Base-by-base conservation (phyloP, 2,888 invertebrate genomes). In the Drosophila borealis region DNA sequence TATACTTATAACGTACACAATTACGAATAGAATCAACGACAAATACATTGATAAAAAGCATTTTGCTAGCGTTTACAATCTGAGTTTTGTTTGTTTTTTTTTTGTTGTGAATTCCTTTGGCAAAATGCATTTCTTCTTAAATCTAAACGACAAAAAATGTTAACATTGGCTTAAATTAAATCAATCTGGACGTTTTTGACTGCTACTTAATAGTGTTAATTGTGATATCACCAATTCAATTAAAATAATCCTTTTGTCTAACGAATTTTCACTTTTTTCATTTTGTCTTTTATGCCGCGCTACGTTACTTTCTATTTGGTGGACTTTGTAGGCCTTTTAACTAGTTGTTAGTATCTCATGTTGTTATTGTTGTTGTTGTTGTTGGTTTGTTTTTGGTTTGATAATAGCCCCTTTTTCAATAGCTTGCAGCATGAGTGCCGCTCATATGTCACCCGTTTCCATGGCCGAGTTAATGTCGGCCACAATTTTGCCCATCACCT, bases 381-480 rank as follows among this genome's bases (percentile, higher is more conserved):
- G 54, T 41, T 14, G 10, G 74, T 70, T 88, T 88, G 10, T 74
- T 70, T 88, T 88, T 86, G 86, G 82, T 89, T 79, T 81, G 57
- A 68, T 75, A 74, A 73, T 88, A 87, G 90, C 89, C 74, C 74
- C 70, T 74, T 46, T 53, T 67, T 61, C 54, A 48, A 62, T 56
- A 72, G 70, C 65, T 39, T 60, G 34, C 41, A 60, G 46, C 41
- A 14, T 37, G 53, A 11, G n/a, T 33, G 14, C 13, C 33, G 62
- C 78, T 91, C 93, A 94, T 85, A 94, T 93, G 80, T 94, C 94
- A 17, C 94, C 94, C 76, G 93, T 93, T 70, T 95, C 95, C 90
- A 95, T 93, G 74, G 94, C 94, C 80, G 93, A 93, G 89, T 96
- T 95, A 85, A 96, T 93, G 90, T 95, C 95, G 11, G 92, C 89